Evolutionary conservation across 92 coral and sea anemone genomes (phyloP).

Genomic region (Pocillopora meandrina): DNA sequence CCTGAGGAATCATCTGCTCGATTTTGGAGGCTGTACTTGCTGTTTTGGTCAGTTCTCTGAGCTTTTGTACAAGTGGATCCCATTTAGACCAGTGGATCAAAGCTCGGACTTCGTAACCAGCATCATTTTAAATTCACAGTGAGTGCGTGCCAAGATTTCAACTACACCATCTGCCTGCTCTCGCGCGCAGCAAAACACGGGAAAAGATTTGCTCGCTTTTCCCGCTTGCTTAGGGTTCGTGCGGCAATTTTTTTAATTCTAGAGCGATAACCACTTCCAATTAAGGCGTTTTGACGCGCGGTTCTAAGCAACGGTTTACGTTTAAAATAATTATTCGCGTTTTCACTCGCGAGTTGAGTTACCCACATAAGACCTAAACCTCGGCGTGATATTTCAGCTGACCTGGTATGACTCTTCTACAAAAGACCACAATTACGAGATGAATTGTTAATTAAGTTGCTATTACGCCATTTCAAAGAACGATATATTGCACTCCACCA

Average conservation of each 20-base stretch:
- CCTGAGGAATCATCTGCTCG: conserved; percentile 9
- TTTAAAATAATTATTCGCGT: not conserved
- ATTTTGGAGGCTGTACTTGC: not conserved
- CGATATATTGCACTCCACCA: conserved; percentile 24
- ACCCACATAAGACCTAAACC: not conserved
- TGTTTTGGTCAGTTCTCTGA: not conserved
- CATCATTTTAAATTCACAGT: conserved; percentile 18
- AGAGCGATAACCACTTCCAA: not conserved
- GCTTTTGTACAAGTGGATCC: conserved; percentile 32
- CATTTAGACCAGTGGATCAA: conserved; percentile 22
- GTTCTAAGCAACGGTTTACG: conserved; percentile 6
- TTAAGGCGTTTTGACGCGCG: conserved; percentile 17
- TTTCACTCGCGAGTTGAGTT: conserved; percentile 10
- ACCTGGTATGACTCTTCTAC: conserved; percentile 26
- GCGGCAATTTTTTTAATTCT: not conserved
- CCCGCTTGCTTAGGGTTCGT: not conserved
- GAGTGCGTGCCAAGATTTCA: conserved; percentile 11
- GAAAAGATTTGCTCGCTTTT: not conserved
- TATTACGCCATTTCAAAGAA: conserved; percentile 28
- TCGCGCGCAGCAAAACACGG: not conserved
- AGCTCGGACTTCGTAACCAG: not conserved
- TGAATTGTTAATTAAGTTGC: conserved; percentile 48
- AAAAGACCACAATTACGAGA: conserved; percentile 25
- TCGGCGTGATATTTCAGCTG: conserved; percentile 25
- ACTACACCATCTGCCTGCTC: conserved; percentile 3